Conservation (phyloP, 2,113 vertebrate genomes). For the Pterophyllum scalare region DNA sequence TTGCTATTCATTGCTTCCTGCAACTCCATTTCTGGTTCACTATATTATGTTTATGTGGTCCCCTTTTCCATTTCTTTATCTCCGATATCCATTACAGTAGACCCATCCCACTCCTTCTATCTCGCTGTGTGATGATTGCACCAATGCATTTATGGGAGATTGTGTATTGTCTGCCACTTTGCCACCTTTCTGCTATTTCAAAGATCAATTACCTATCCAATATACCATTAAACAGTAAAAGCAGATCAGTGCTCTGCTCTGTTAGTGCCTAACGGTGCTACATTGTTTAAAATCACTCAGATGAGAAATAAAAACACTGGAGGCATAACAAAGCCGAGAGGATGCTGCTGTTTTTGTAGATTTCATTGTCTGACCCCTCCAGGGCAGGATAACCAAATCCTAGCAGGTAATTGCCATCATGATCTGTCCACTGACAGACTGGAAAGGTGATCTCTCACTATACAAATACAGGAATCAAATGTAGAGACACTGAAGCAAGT, state of each 20-base stretch:
- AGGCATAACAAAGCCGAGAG: slow-evolving; percentile 13
- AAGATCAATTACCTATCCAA: slow-evolving; percentile 69
- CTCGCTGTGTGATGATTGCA: slow-evolving; percentile 42
- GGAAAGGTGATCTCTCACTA: slow-evolving; percentile 1
- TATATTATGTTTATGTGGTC: slow-evolving; percentile 55
- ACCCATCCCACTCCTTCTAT: slow-evolving; percentile 28
- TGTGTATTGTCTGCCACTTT: slow-evolving; percentile 55
- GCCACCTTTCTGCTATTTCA: slow-evolving; percentile 43
- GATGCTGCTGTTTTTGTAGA: slow-evolving; percentile 7
- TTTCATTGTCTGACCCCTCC: slow-evolving; percentile 27
- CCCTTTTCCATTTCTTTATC: slow-evolving; percentile 57
- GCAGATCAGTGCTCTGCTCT: slow-evolving; percentile 9
- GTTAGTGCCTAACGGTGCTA: slow-evolving; percentile 14
- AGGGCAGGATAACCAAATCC: slow-evolving; percentile 10
- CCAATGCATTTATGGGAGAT: slow-evolving; percentile 52
- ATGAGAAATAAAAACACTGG: slow-evolving; percentile 45
- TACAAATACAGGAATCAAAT: slow-evolving; percentile 27
- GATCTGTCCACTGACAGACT: slow-evolving; percentile 4
- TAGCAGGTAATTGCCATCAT: background rate
- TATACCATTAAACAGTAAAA: slow-evolving; percentile 54
- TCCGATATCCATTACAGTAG: slow-evolving; percentile 45
- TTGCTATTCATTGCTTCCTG: slow-evolving; percentile 62
- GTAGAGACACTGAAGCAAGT: slow-evolving; percentile 30
- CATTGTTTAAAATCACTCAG: slow-evolving; percentile 42
- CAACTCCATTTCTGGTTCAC: slow-evolving; percentile 33